These are phyloP conservation scores for Sylvietta virens DNA, from an alignment of 2,113 vertebrate genomes.

Conservation along the genomic window DNA sequence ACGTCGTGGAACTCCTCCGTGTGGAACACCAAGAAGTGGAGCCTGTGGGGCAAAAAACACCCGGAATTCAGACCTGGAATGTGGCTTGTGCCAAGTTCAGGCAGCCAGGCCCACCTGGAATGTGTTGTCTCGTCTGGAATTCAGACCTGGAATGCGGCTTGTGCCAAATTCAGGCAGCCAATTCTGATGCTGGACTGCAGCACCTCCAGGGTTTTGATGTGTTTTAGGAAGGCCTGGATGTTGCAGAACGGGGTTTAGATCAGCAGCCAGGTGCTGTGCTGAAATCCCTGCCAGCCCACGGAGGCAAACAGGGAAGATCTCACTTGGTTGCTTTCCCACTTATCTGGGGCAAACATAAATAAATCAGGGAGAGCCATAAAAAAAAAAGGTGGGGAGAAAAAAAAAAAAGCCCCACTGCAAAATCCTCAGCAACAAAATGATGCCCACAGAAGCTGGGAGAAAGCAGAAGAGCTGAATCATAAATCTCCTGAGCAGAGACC, in stretches of 20 bases:
- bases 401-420: not conserved
- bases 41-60: conserved; percentile 55
- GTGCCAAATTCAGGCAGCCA: no score
- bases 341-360: conserved; percentile 14
- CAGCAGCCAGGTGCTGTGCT: not conserved
- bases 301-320: not conserved
- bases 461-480: not conserved
- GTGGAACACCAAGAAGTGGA: conserved; percentile 97
- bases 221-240: not conserved
- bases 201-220: not conserved
- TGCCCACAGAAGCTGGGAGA: not conserved
- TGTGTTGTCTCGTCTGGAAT: not conserved
- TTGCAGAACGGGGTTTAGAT: not conserved
- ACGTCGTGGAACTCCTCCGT: conserved; percentile 95
- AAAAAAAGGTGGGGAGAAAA: rapidly evolving
- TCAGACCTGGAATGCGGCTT: not conserved
- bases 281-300: not conserved
- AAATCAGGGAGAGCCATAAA: not conserved
- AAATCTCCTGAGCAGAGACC: not conserved
- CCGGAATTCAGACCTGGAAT: not conserved
- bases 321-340: not conserved
- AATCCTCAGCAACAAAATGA: not conserved
- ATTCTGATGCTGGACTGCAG: not conserved
- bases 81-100: not conserved
- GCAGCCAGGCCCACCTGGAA: not conserved